phyloP scores from a whole-genome alignment of 1,140 invertebrate genomes.

The Idris sp. region DNA sequence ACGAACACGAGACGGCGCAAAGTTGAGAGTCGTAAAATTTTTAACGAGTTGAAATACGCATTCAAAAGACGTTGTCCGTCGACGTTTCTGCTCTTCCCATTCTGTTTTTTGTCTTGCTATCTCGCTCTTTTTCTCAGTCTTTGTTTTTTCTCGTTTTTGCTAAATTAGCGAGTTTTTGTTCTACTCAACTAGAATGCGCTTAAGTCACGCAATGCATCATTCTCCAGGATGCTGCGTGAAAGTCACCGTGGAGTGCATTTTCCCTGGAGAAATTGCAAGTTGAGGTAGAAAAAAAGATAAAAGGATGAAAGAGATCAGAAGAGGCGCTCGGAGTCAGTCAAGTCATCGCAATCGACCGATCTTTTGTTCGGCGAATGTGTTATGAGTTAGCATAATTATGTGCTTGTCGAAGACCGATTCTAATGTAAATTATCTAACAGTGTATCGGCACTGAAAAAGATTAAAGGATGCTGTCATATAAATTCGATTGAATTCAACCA shows the following conservation, averaged over 20 bases:
- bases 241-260: constrained; percentile 39
- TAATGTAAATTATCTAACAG: constrained; percentile 36
- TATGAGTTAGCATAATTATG: constrained; percentile 57
- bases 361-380: constrained; percentile 50
- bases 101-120: no score
- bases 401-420: constrained; percentile 10
- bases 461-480: neutral
- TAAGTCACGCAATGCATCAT: constrained; percentile 63
- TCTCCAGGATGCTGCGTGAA: constrained; percentile 23
- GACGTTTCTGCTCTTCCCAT: constrained; percentile 31
- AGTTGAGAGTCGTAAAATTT: constrained; percentile 68
- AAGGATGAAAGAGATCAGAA: constrained; percentile 41
- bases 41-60: constrained; percentile 68
- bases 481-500: constrained; percentile 11
- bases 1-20: constrained; percentile 51
- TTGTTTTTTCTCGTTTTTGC: constrained; percentile 61
- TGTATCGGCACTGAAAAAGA: neutral
- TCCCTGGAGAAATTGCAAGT: constrained; percentile 29
- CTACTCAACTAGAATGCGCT: constrained; percentile 62
- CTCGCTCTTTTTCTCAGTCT: constrained; percentile 14
- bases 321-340: constrained; percentile 17
- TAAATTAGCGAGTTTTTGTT: constrained; percentile 68
- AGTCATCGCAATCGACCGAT: constrained; percentile 45
- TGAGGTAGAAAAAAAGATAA: constrained; percentile 31
- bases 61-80: constrained; percentile 57